These are phyloP conservation scores for Orthonyx spaldingii DNA, from an alignment of 2,113 vertebrate species.

Conservation along the genomic window DNA sequence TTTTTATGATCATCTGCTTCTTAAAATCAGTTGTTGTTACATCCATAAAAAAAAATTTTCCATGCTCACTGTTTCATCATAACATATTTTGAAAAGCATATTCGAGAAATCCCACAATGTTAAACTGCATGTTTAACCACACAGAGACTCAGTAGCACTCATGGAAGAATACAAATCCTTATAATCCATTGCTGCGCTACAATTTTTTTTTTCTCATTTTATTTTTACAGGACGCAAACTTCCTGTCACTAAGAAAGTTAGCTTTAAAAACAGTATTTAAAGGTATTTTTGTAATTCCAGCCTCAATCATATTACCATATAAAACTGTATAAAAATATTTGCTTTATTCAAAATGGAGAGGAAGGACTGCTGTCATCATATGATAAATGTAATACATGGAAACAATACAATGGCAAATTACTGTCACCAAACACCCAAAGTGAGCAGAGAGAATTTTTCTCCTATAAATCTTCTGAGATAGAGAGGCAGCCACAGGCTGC, in stretches of 20 bases:
- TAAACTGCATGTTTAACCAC: not conserved
- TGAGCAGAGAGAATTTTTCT: not conserved
- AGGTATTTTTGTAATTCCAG: not conserved
- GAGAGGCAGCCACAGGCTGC: not conserved
- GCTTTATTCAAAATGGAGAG: not conserved
- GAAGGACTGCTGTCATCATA: not conserved
- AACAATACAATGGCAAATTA: not conserved
- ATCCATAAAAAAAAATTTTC: not conserved
- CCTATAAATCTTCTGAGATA: not conserved
- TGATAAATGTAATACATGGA: not conserved
- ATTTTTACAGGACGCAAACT: not conserved
- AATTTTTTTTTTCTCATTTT: not conserved
- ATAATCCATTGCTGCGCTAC: not conserved
- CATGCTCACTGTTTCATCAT: not conserved
- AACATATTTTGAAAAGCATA: not conserved
- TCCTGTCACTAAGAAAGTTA: not conserved
- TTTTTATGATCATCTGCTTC: not conserved
- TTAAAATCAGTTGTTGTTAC: not conserved
- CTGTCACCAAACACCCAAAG: not conserved
- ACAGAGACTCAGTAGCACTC: not conserved
- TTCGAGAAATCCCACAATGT: not conserved
- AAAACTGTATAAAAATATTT: not conserved
- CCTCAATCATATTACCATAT: not conserved
- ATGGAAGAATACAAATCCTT: not conserved
- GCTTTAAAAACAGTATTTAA: not conserved